These are phyloP conservation scores for Mythimna loreyi DNA, from an alignment of 2,888 invertebrate species.

Conservation along the genomic window DNA sequence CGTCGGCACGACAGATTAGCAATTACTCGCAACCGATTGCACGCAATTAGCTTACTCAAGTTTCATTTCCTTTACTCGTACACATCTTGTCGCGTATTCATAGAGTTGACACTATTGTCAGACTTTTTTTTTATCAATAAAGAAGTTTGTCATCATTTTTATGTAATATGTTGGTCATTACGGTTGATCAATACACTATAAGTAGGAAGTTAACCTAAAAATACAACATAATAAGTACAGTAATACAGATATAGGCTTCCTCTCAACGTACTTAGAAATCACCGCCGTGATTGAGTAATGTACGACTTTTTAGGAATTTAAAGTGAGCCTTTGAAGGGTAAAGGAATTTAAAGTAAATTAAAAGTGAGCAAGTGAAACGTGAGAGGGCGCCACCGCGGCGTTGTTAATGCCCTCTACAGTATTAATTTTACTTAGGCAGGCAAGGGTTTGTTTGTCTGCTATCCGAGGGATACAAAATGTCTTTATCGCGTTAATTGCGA, in stretches of 20 bases:
- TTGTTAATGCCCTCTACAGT: constrained; percentile 72
- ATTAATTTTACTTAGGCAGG: constrained; percentile 77
- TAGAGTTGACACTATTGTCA: constrained; percentile 26
- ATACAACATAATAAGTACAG: neutral
- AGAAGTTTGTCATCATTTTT: too few relatives aligned
- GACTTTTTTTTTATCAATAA: neutral
- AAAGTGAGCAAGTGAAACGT: constrained; percentile 61
- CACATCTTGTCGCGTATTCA: constrained; percentile 62
- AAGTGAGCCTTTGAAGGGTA: constrained; percentile 55
- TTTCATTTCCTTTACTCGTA: constrained; percentile 81
- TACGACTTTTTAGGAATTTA: constrained; percentile 71
- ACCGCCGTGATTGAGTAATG: constrained; percentile 74
- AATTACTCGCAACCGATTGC: constrained; percentile 83
- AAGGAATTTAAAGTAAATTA: constrained; percentile 65
- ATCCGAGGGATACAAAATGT: constrained; percentile 75
- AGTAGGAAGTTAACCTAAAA: neutral
- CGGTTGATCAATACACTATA: neutral
- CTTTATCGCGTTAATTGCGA: constrained; percentile 81
- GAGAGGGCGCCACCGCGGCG: constrained; percentile 57
- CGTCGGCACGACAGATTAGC: constrained; percentile 77
- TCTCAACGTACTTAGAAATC: constrained; percentile 66
- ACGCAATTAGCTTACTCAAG: constrained; percentile 78
- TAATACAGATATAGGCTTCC: constrained; percentile 31
- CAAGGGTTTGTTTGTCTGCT: constrained; percentile 76
- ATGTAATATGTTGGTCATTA: too few relatives aligned